phyloP scores from a whole-genome alignment of 2,888 invertebrate genomes.

The Acrobasis repandana region DNA sequence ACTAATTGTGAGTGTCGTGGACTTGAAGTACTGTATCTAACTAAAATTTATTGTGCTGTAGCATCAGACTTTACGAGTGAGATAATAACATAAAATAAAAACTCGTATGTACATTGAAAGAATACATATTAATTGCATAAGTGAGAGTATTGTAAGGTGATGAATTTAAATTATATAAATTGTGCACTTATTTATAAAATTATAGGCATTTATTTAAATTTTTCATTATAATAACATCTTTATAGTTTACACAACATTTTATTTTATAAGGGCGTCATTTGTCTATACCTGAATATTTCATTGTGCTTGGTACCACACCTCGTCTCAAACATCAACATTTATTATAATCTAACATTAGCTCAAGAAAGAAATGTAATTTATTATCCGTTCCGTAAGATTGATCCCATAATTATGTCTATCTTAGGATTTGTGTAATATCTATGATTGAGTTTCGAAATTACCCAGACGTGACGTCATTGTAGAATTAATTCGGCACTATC shows the following conservation, averaged over 20 bases:
- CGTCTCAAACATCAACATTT: conserved; percentile 35
- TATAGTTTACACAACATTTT: conserved; percentile 26
- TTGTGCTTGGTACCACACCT: conserved; percentile 44
- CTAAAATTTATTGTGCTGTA: conserved; percentile 25
- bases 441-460: conserved; percentile 1
- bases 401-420: conserved; percentile 42
- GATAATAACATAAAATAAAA: conserved; percentile 26
- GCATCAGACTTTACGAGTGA: conserved; percentile 21
- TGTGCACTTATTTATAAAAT: conserved; percentile 21
- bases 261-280: conserved; percentile 36
- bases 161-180: conserved; percentile 30
- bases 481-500: conserved; percentile 17
- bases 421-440: conserved; percentile 13
- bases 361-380: conserved; percentile 54
- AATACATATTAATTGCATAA: conserved; percentile 25
- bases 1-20: conserved; percentile 40
- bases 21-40: conserved; percentile 27
- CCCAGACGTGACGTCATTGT: conserved; percentile 1
- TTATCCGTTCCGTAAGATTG: conserved; percentile 36
- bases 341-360: conserved; percentile 39
- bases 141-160: conserved; percentile 30
- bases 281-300: conserved; percentile 36
- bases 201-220: conserved; percentile 29
- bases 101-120: conserved; percentile 22
- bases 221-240: conserved; percentile 30